A percentile compares a stretch with the other conserved stretches of the same genome.
Evolutionary conservation across 2,113 vertebrate genomes (phyloP).

Genomic region (Hiodon tergisus): DNA sequence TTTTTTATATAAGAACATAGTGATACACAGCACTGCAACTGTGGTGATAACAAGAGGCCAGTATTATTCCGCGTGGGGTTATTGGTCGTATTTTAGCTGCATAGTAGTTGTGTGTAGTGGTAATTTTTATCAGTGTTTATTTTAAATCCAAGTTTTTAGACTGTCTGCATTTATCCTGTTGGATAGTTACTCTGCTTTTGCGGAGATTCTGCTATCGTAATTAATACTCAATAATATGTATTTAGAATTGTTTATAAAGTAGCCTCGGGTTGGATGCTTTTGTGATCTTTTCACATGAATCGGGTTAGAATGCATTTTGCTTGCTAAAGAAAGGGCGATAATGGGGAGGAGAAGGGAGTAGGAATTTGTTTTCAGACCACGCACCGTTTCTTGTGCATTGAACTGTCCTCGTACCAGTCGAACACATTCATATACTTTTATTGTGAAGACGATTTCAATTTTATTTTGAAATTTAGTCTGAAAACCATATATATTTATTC

Average conservation of each 20-base stretch:
- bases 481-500: too few species aligned
- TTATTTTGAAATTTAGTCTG: too few species aligned
- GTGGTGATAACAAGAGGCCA: neutral
- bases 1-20: neutral
- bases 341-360: constrained; percentile 15
- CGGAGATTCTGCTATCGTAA: too few species aligned
- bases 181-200: too few species aligned
- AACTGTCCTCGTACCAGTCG: neutral
- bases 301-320: neutral
- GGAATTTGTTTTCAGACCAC: constrained; percentile 30
- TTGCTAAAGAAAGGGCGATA: neutral
- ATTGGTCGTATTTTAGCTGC: neutral
- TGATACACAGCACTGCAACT: neutral
- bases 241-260: neutral
- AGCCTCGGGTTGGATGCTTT: neutral
- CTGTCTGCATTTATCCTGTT: too few species aligned
- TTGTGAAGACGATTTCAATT: too few species aligned
- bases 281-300: neutral
- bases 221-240: neutral
- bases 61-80: neutral
- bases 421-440: too few species aligned
- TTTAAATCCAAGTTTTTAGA: too few species aligned
- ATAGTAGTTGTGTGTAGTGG: neutral
- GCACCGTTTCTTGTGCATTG: constrained; percentile 26
- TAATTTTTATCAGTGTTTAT: neutral